phyloP scores from a whole-genome alignment of 2,888 invertebrate species.

The Epinotia demarniana region DNA sequence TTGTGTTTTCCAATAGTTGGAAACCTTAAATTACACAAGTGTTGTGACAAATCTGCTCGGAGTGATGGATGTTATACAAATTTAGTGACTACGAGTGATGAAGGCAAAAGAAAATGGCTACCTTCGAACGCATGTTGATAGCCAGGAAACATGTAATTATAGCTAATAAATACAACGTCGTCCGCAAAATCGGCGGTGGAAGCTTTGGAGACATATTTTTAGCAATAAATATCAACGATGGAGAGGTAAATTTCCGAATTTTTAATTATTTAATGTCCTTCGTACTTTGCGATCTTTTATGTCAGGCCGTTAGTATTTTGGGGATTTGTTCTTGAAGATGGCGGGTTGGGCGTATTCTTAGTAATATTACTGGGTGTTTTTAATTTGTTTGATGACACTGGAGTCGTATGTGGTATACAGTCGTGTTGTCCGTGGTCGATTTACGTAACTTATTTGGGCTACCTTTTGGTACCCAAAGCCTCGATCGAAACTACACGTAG shows the following conservation, averaged over 20 bases:
- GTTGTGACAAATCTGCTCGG: conserved; percentile 69
- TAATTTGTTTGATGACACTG: conserved; percentile 1
- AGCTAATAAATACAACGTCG: conserved; percentile 96
- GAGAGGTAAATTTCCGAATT: conserved; percentile 87
- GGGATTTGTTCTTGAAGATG: conserved; percentile 72
- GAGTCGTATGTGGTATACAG: conserved; percentile 26
- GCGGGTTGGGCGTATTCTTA: conserved; percentile 68
- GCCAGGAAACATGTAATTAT: conserved; percentile 79
- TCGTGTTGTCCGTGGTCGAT: conserved; percentile 24
- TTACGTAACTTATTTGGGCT: conserved; percentile 47
- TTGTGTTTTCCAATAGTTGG: conserved; percentile 66
- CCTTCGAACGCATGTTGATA: conserved; percentile 79
- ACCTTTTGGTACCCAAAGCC: conserved; percentile 30
- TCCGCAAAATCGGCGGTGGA: conserved; percentile 99
- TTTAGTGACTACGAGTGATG: conserved; percentile 78
- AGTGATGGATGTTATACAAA: conserved; percentile 72
- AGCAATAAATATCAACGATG: conserved; percentile 95
- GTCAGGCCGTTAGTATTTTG: conserved; percentile 69
- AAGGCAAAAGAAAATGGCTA: conserved; percentile 81
- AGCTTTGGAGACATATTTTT: conserved; percentile 99
- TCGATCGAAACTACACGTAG: conserved; percentile 34
- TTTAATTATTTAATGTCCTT: conserved; percentile 45
- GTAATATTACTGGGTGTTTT: conserved; percentile 23
- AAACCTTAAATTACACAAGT: conserved; percentile 69
- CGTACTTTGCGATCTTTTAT: conserved; percentile 55